Percentiles rank a stretch among this genome's conserved stretches.
Evolutionary conservation across 2,888 invertebrate species (phyloP).

Genomic region (Hydraecia micacea): DNA sequence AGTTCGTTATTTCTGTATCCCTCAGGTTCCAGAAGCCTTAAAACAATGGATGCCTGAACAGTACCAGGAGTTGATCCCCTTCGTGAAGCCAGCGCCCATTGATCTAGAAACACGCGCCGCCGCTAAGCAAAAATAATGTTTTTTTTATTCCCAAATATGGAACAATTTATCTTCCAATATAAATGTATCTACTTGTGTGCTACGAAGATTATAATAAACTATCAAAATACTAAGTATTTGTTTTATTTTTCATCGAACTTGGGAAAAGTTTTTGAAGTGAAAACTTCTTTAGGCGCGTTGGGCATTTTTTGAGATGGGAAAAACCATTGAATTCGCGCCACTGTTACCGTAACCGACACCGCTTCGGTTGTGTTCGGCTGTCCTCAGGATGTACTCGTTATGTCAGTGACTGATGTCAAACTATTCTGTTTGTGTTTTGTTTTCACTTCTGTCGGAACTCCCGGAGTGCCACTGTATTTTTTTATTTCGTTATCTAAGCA

Average conservation of each 20-base stretch:
- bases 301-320: no score
- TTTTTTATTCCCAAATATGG: conserved; percentile 69
- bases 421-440: no score
- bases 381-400: no score
- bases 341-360: no score
- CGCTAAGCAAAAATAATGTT: conserved; percentile 84
- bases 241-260: neutral
- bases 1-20: neutral
- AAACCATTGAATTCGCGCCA: no score
- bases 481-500: no score
- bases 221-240: neutral
- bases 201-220: conserved; percentile 71
- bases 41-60: conserved; percentile 93
- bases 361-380: no score
- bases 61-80: conserved; percentile 96
- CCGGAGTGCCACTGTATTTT: no score
- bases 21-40: conserved; percentile 91
- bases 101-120: conserved; percentile 93
- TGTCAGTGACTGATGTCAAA: no score
- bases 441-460: no score
- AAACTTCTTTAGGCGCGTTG: no score
- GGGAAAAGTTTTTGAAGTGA: no score
- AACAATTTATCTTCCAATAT: conserved; percentile 74
- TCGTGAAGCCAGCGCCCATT: conserved; percentile 98
- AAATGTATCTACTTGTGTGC: conserved; percentile 72